Conservation (phyloP, 2,113 vertebrate genomes). For the Pithys albifrons region DNA sequence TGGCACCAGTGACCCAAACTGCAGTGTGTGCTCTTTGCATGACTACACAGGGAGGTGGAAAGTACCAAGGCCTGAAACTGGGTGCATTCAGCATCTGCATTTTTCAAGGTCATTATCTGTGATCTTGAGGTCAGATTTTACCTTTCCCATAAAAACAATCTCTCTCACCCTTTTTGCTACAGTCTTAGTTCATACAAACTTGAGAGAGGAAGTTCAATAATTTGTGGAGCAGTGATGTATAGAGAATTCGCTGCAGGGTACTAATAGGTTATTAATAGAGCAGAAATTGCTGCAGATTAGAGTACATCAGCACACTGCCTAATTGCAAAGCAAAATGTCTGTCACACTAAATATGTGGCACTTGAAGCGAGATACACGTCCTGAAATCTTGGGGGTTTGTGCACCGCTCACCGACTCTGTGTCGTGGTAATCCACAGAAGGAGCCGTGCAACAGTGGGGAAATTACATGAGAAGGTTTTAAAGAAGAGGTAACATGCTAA, state of each 20-base stretch:
- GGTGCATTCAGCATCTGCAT: background rate
- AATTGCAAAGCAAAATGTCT: background rate
- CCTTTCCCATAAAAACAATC: background rate
- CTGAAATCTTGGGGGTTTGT: background rate
- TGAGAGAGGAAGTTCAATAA: background rate
- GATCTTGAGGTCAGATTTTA: background rate
- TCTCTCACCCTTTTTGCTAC: background rate
- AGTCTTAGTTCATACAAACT: background rate
- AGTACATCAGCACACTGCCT: background rate
- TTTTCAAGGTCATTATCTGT: background rate
- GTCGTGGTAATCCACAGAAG: background rate
- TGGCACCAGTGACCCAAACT: background rate
- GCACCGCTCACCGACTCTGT: background rate
- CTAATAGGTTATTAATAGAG: conserved; percentile 22
- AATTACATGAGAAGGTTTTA: background rate
- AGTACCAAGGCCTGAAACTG: background rate
- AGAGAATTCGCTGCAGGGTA: background rate
- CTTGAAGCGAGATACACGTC: background rate
- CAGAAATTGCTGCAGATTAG: conserved; percentile 33
- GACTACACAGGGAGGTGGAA: background rate
- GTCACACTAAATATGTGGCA: background rate
- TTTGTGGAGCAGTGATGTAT: background rate
- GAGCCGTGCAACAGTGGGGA: background rate
- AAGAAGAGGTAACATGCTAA: background rate
- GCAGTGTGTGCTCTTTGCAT: background rate